Base-by-base conservation (phyloP, 2,797 vertebrate species). In the Chaunax sp. region DNA sequence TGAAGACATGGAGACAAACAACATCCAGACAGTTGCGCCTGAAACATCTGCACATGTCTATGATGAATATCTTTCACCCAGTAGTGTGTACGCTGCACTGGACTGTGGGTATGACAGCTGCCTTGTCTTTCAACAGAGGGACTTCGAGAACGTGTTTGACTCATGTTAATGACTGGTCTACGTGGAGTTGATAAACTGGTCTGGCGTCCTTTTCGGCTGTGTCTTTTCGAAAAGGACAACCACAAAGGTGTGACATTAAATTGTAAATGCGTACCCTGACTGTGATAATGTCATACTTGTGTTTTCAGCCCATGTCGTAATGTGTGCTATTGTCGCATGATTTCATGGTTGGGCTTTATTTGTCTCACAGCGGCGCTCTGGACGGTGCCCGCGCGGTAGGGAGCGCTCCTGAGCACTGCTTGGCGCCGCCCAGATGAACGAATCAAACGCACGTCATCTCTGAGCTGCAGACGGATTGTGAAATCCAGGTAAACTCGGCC, bases 281-380 rank as follows among this genome's bases (percentile, higher is more conserved):
- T 58, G 16, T 56, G 15, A 4, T 33, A 2, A 13, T 75, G 4
- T 40, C 15, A 16, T 38, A n/a, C 10, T 52, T 38, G 12, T 37
- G 3, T 47, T 25, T 47, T 18, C 64, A 70, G 74, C 71, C 64
- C 50, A 5, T 52, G 26, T 77, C 11, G 26, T 78, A 40, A 50
- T 56, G 11, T 53, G 44, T 69, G 38, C 5, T 49, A 5, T 11
- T 35, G 33, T 65, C 50, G 68, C 76, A 73, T 76, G 79, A 84
- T 92, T n/a, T 93, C 86, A 95, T 93, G 89, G 86, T 85, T 90
- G 91, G 92, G 90, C 90, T 94, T 89, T 93, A 88, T 92, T 91
- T 93, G 86, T 92, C 90, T 85, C 89, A 91, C 93, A 95, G 94
- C 87, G 87, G 88, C 83, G 89, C 90, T 82, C 73, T 84, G 82